Evolutionary conservation across 1,140 invertebrate genomes (phyloP).

Genomic region (Chironomus tepperi): DNA sequence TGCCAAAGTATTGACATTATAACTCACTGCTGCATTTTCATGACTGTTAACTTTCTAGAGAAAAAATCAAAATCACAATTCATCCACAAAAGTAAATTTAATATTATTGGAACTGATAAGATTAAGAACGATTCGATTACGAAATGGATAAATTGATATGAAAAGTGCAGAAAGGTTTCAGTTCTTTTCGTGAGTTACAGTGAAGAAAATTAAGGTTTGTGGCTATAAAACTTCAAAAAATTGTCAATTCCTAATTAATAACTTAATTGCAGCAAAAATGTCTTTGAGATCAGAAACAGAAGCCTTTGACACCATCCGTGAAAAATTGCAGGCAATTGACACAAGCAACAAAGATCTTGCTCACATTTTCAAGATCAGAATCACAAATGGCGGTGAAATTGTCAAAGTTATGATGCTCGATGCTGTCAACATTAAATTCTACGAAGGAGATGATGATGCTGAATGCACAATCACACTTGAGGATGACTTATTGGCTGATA

Average conservation of each 20-base stretch:
- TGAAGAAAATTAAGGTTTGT: not conserved
- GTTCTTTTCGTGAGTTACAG: not conserved
- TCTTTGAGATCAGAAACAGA: constrained; percentile 18
- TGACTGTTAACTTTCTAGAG: no score
- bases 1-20: no score
- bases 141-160: no score
- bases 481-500: constrained; percentile 5
- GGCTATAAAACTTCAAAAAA: not conserved
- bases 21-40: no score
- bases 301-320: constrained; percentile 19
- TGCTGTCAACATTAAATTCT: constrained; percentile 26
- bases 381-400: not conserved
- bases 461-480: not conserved
- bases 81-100: no score
- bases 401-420: not conserved
- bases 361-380: constrained; percentile 24
- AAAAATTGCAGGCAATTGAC: constrained; percentile 21
- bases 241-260: not conserved
- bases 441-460: constrained; percentile 25
- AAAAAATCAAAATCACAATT: not conserved
- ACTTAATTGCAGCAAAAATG: not conserved
- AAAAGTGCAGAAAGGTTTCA: not conserved
- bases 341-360: constrained; percentile 25
- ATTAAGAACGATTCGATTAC: not conserved
- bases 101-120: not conserved